Evolutionary conservation across 2,797 vertebrate genomes (phyloP).

Genomic region (Dendrocincla fuliginosa): DNA sequence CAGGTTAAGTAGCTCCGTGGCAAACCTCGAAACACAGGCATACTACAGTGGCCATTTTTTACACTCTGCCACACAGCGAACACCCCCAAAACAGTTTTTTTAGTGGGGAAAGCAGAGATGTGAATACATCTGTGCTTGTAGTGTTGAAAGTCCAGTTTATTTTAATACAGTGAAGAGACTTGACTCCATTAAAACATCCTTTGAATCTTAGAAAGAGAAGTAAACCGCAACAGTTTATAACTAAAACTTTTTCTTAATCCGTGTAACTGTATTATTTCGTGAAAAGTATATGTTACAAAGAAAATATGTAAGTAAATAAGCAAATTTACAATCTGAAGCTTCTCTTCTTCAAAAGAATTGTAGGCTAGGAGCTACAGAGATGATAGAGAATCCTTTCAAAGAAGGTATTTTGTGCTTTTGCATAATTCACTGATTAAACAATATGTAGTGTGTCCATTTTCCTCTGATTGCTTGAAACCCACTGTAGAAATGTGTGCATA

Average conservation of each 20-base stretch:
- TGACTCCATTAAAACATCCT: not conserved
- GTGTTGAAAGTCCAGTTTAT: not conserved
- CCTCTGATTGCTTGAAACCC: not conserved
- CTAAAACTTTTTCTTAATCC: not conserved
- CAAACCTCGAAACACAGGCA: not conserved
- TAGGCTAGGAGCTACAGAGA: not conserved
- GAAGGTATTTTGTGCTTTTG: not conserved
- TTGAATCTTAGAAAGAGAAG: not conserved
- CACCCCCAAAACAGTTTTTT: not conserved
- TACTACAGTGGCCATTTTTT: not conserved
- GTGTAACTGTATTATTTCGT: not conserved
- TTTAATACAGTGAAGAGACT: not conserved
- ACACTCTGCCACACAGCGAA: not conserved
- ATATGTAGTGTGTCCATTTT: not conserved
- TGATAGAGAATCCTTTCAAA: not conserved
- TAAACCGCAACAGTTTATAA: not conserved
- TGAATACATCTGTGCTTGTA: not conserved
- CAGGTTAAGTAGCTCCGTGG: not conserved
- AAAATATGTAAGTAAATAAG: not conserved
- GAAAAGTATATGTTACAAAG: not conserved
- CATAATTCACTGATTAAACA: not conserved
- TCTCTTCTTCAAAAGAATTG: not conserved
- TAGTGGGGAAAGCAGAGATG: not conserved
- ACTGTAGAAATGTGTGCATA: not conserved
- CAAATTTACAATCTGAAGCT: not conserved